These are phyloP conservation scores for Augochlorella aurata DNA, from an alignment of 2,888 invertebrate genomes.

Conservation along the genomic window DNA sequence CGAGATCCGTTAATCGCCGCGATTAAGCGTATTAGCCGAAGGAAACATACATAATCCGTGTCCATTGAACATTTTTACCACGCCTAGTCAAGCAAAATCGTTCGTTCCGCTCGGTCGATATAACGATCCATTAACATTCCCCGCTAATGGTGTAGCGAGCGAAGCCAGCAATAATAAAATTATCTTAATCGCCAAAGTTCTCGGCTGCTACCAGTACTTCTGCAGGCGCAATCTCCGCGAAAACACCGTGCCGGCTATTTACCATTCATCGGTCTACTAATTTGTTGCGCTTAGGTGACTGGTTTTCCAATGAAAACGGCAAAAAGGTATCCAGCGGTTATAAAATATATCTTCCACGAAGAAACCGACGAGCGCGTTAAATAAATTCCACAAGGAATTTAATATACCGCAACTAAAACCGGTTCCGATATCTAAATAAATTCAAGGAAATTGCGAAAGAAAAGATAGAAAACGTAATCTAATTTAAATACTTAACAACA, in stretches of 20 bases:
- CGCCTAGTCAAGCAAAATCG: slow-evolving; percentile 55
- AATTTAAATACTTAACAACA: background rate
- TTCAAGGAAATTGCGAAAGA: background rate
- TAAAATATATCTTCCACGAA: slow-evolving; percentile 1
- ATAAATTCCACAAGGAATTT: background rate
- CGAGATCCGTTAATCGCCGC: slow-evolving; percentile 48
- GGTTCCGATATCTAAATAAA: background rate
- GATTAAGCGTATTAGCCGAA: slow-evolving; percentile 55
- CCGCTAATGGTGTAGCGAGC: slow-evolving; percentile 59
- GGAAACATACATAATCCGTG: slow-evolving; percentile 56
- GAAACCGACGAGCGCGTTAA: background rate
- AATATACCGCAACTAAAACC: background rate
- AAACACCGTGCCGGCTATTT: slow-evolving; percentile 31
- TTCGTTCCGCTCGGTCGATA: slow-evolving; percentile 64
- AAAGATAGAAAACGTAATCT: background rate
- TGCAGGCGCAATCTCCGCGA: slow-evolving; percentile 38
- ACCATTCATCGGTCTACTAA: slow-evolving; percentile 47
- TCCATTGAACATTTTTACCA: slow-evolving; percentile 63
- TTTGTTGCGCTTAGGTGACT: slow-evolving; percentile 50
- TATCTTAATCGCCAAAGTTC: slow-evolving; percentile 65
- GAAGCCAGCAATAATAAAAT: slow-evolving; percentile 63
- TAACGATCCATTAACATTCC: slow-evolving; percentile 63
- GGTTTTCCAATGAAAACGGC: slow-evolving; percentile 35
- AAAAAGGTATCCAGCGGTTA: background rate
- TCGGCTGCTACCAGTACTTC: slow-evolving; percentile 55